These are phyloP conservation scores for Diadegma fenestrale DNA, from an alignment of 2,888 invertebrate genomes.

Conservation along the genomic window DNA sequence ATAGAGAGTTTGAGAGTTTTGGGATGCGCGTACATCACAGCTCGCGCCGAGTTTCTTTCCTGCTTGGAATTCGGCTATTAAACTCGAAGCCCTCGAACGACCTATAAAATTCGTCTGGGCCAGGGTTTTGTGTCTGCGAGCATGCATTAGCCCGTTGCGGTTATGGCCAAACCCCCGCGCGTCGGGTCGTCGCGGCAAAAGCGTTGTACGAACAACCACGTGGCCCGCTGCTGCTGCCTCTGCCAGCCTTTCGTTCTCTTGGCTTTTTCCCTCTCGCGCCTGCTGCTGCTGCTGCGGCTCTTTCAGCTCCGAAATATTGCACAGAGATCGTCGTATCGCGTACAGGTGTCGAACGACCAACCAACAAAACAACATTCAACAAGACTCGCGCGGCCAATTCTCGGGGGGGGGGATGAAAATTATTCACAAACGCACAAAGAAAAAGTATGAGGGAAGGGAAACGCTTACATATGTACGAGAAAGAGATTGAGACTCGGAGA, in stretches of 20 bases:
- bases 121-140: conserved; percentile 79
- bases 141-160: conserved; percentile 81
- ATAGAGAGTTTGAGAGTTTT: background rate
- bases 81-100: conserved; percentile 81
- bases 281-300: too few species aligned
- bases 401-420: conserved; percentile 19
- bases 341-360: conserved; percentile 48
- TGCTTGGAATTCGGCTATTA: conserved; percentile 83
- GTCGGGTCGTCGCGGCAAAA: conserved; percentile 32
- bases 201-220: conserved; percentile 49
- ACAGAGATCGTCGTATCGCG: conserved; percentile 13
- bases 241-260: background rate
- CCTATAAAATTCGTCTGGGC: conserved; percentile 84
- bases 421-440: conserved; percentile 11
- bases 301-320: conserved; percentile 1
- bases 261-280: background rate
- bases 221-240: too few species aligned
- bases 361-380: background rate
- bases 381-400: conserved; percentile 10
- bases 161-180: conserved; percentile 70
- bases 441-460: background rate
- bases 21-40: conserved; percentile 53
- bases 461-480: background rate
- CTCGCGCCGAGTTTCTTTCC: conserved; percentile 63
- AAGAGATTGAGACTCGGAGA: conserved; percentile 29